These are phyloP conservation scores for Rhorus exstirpatorius DNA, from an alignment of 2,888 invertebrate genomes.

Conservation along the genomic window DNA sequence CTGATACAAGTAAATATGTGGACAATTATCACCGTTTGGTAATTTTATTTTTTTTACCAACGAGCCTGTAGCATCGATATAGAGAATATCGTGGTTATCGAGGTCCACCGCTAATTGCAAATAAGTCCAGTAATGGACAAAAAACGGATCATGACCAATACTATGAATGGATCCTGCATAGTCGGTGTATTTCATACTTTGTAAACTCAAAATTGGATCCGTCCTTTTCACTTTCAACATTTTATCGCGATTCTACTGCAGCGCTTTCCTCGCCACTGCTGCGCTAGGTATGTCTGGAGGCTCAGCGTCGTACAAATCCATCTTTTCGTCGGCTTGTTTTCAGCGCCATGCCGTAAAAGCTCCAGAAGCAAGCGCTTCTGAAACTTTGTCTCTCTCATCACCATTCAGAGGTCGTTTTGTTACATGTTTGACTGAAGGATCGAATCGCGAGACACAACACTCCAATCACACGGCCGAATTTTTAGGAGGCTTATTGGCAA, in stretches of 20 bases:
- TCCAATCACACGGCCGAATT: neutral
- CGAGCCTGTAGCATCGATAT: slow-evolving; percentile 59
- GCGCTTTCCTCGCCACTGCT: slow-evolving; percentile 7
- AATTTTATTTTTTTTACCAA: slow-evolving; percentile 53
- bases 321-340: slow-evolving; percentile 44
- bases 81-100: slow-evolving; percentile 43
- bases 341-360: slow-evolving; percentile 54
- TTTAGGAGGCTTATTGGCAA: neutral
- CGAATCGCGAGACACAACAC: neutral
- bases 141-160: slow-evolving; percentile 57
- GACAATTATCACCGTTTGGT: slow-evolving; percentile 52
- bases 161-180: slow-evolving; percentile 32
- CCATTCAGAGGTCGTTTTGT: neutral
- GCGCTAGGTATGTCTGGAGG: slow-evolving; percentile 27
- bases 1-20: slow-evolving; percentile 64
- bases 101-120: slow-evolving; percentile 51
- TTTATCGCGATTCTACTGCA: slow-evolving; percentile 17
- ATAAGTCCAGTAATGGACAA: slow-evolving; percentile 48
- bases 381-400: neutral
- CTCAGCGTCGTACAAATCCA: slow-evolving; percentile 32
- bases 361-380: no score
- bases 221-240: slow-evolving; percentile 19
- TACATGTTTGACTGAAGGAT: slow-evolving; percentile 20
- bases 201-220: slow-evolving; percentile 30
- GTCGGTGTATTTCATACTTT: slow-evolving; percentile 42